Percentiles rank a stretch among this genome's conserved stretches.
Conservation (phyloP, 2,888 invertebrate genomes). For the Deilephila porcellus region DNA sequence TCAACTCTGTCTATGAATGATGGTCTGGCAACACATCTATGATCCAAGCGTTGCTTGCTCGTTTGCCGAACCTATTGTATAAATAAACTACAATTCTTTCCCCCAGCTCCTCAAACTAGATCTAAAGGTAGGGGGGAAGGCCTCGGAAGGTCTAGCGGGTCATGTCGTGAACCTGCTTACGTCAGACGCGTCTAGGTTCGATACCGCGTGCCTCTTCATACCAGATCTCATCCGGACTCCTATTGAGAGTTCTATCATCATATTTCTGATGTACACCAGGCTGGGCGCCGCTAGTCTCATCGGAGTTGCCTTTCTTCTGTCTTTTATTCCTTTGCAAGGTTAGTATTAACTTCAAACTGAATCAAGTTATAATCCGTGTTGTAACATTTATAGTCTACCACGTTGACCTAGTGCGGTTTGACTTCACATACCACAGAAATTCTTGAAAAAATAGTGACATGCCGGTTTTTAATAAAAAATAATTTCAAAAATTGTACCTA, state of each 20-base stretch:
- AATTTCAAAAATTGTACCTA: no score
- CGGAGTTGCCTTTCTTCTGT: slow-evolving; percentile 84
- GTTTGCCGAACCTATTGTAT: no score
- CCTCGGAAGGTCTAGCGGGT: slow-evolving; percentile 87
- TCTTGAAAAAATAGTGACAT: no score
- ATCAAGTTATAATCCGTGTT: no score
- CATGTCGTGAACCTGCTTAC: slow-evolving; percentile 91
- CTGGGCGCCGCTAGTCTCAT: slow-evolving; percentile 85
- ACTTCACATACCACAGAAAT: no score
- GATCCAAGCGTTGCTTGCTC: no score
- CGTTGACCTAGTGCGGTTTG: no score
- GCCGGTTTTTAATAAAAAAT: no score
- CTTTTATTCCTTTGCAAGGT: slow-evolving; percentile 87
- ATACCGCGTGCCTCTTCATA: slow-evolving; percentile 91
- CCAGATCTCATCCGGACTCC: slow-evolving; percentile 94
- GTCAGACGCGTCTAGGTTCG: slow-evolving; percentile 94
- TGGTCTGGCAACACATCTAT: no score
- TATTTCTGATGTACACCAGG: slow-evolving; percentile 88
- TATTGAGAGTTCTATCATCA: slow-evolving; percentile 90
- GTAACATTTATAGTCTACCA: neutral
- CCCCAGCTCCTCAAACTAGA: slow-evolving; percentile 88
- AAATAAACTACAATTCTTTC: neutral
- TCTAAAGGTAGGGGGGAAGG: slow-evolving; percentile 84
- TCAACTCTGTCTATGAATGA: no score
- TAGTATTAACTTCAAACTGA: slow-evolving; percentile 35